Evolutionary conservation across 2,888 invertebrate species (phyloP), one percentile per base, ranked within the genome.

Genomic region (Chaetoderma sp.): DNA sequence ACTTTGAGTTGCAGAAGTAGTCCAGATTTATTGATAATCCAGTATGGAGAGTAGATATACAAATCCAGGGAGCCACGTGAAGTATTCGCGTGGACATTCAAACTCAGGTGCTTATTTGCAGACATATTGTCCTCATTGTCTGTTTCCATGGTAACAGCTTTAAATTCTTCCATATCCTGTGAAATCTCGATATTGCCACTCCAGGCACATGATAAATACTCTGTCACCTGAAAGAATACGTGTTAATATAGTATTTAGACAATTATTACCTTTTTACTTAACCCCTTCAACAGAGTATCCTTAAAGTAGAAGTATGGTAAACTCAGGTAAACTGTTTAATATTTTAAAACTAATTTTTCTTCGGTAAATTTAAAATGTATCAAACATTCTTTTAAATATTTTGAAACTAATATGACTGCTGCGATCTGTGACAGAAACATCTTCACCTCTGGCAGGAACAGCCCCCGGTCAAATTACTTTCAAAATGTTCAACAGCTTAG

Each of bases 131-230:
- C 89, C 71, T 89, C 89, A n/a, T n/a, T n/a, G 45, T 93, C 93
- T 1, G 91, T 89, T 32, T 89, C 88, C 90, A 92, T 90, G 68
- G 89, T 88, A 16, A 92, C 88, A 23, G 89, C 90, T 70, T 83
- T 83, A 82, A 91, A 91, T 72, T 87, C 88, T 39, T 91, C 91
- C 67, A 91, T 86, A 70, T 86, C 92, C 77, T 88, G 89, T 0
- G 91, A 90, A 58, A 94, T 81, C 47, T 91, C 92, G 60, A 93
- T 90, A 54, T 88, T 88, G 0, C 93, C 93, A 2, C 88, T 88
- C 93, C 94, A 94, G 18, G 90, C 90, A 55, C 90, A 85, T 0
- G 91, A 91, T 75, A 91, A 87, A 79, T 93, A 93, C 63, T 90
- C 90, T 61, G 87, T 86, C 16, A 90, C 86, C 89, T 90, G 71